A percentile compares a stretch with the other conserved stretches of the same genome.
phyloP scores from a whole-genome alignment of 2,888 invertebrate genomes.

The Amphipyra berbera region DNA sequence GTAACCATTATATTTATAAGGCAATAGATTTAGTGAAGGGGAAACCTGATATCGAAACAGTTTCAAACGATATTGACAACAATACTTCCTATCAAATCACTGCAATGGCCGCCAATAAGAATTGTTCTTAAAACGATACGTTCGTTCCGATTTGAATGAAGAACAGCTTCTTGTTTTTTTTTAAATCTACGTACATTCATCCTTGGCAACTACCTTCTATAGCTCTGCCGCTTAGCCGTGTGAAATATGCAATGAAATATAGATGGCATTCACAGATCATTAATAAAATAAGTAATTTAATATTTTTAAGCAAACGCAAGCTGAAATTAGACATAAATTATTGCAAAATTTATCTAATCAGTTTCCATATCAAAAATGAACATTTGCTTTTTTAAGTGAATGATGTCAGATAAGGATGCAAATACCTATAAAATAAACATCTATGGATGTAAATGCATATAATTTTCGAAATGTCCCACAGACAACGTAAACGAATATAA shows the following conservation, averaged over 20 bases:
- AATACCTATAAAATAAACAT: no score
- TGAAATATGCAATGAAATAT: no score
- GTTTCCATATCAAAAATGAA: not conserved
- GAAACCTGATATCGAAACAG: conserved; percentile 24
- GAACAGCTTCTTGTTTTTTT: not conserved
- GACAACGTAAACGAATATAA: not conserved
- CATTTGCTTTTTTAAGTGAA: not conserved
- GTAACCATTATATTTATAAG: conserved; percentile 16
- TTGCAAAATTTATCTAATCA: not conserved
- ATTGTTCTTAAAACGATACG: not conserved
- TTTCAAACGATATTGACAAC: not conserved
- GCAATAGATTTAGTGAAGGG: conserved; percentile 49
- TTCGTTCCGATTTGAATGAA: not conserved
- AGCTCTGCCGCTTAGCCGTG: no score
- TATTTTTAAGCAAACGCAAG: conserved; percentile 5
- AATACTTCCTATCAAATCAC: not conserved
- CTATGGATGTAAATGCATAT: not conserved
- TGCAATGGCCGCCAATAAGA: not conserved
- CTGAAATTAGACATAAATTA: conserved; percentile 1
- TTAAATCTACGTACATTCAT: not conserved
- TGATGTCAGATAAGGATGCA: not conserved
- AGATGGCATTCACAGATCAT: no score
- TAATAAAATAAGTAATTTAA: not conserved
- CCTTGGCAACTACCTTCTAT: no score
- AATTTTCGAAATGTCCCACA: not conserved